Conservation (phyloP, 2,797 vertebrate species). For the Acestrorhynchus altus region DNA sequence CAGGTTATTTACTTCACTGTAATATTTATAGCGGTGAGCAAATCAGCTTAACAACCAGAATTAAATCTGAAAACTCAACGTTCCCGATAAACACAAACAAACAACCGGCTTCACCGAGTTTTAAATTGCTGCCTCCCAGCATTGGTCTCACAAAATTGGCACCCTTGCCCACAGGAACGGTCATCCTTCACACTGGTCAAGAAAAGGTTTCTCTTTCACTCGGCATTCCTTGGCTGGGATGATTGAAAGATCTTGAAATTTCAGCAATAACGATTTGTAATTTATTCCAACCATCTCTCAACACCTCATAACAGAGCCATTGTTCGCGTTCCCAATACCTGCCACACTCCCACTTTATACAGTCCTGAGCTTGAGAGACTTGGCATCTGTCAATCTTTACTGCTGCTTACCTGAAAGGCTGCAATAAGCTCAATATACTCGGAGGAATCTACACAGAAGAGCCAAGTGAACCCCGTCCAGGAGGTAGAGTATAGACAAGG, state of each 20-base stretch:
- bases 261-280: neutral
- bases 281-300: neutral
- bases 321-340: slow-evolving; percentile 4
- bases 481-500: slow-evolving; percentile 1
- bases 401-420: neutral
- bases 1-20: too few species aligned
- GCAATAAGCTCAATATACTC: slow-evolving; percentile 9
- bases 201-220: neutral
- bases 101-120: too few species aligned
- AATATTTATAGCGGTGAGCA: too few species aligned
- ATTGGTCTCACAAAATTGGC: too few species aligned
- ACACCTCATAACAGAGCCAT: slow-evolving; percentile 9
- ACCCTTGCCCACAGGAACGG: neutral
- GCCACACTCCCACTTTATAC: slow-evolving; percentile 4
- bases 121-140: too few species aligned
- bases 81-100: too few species aligned
- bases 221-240: neutral
- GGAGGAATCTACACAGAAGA: neutral
- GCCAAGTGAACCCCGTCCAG: slow-evolving; percentile 4
- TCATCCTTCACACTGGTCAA: neutral
- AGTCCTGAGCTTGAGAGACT: neutral
- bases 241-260: neutral
- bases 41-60: too few species aligned
- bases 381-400: slow-evolving; percentile 28
- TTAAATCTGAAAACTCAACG: too few species aligned